Evolutionary conservation across 2,888 invertebrate genomes (phyloP), one percentile per base, ranked within the genome.

Genomic region (Diogma glabrata): DNA sequence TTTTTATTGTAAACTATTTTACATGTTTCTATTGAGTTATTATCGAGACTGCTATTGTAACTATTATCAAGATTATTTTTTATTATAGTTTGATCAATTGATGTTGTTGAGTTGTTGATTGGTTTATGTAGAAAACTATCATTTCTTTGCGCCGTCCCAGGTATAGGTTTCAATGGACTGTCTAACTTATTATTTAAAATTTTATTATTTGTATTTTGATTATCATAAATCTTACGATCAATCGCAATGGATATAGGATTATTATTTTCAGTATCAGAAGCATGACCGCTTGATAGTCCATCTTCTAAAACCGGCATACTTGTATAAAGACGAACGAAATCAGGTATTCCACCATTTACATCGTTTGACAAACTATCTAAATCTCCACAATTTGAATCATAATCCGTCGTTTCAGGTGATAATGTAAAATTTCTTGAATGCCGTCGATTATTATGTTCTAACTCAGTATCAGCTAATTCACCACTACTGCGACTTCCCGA

Each of bases 301-400:
- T 95, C 95, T 66, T 94, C 93, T 36, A 95, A 78, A 16, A 91
- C 84, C 1, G 95, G 95, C 86, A 95, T 87, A 61, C 81, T 82
- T 23, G 81, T 84, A 69, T 77, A 86, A 65, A 79, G 74, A 67
- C 78, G 76, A 45, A 76, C 76, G 59, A 76, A 78, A 60, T 79
- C 76, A 45, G 77, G 76, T 54, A 75, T 74, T 47, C 66, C 63
- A 55, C 67, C 65, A 57, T 69, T 70, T 4, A 69, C 66, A 52
- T 70, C 70, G 57, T 68, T 69, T 36, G 70, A 69, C 33, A 69
- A 58, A 63, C 88, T 92, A 67, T 90, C 90, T 61, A 88, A 75
- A 65, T 89, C 89, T n/a, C 82, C 82, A 63, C 82, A 83, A 66
- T 87, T 87, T 56, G 88, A 89, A 70, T 90, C 93, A 67, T 90